Percentiles rank a stretch among this genome's conserved stretches.
These are phyloP conservation scores for Noctua janthe DNA, from an alignment of 2,888 invertebrate genomes.

Conservation along the genomic window DNA sequence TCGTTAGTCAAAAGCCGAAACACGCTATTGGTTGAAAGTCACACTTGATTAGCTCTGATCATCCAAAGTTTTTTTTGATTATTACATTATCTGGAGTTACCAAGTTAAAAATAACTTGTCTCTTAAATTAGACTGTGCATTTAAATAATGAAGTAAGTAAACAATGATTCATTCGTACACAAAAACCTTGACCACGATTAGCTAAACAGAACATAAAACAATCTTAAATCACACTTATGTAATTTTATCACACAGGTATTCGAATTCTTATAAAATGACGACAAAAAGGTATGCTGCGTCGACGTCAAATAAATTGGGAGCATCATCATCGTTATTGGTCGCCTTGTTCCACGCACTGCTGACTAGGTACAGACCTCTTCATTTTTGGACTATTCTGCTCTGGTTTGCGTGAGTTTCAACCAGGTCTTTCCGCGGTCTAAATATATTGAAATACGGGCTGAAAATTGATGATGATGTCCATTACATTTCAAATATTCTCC, in stretches of 20 bases:
- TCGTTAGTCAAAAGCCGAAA: no score
- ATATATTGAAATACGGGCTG: not conserved
- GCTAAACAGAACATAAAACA: not conserved
- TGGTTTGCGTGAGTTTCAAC: not conserved
- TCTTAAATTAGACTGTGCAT: not conserved
- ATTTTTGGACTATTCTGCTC: not conserved
- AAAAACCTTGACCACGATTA: constrained; percentile 1
- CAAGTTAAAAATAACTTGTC: not conserved
- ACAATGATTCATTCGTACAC: not conserved
- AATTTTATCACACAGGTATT: not conserved
- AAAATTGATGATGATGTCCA: not conserved
- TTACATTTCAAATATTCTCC: no score
- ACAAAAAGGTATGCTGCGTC: not conserved
- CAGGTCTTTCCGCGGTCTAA: not conserved
- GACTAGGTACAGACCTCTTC: not conserved
- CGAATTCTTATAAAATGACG: not conserved
- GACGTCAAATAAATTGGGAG: not conserved
- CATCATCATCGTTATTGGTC: not conserved
- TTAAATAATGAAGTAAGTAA: not conserved
- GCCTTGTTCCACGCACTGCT: not conserved
- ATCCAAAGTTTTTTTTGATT: not conserved
- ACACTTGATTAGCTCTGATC: not conserved
- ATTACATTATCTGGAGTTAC: not conserved
- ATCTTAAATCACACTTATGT: constrained; percentile 12
- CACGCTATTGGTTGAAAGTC: not conserved